Evolutionary conservation across 2,888 invertebrate genomes (phyloP).

Genomic region (Morpho deidamia): DNA sequence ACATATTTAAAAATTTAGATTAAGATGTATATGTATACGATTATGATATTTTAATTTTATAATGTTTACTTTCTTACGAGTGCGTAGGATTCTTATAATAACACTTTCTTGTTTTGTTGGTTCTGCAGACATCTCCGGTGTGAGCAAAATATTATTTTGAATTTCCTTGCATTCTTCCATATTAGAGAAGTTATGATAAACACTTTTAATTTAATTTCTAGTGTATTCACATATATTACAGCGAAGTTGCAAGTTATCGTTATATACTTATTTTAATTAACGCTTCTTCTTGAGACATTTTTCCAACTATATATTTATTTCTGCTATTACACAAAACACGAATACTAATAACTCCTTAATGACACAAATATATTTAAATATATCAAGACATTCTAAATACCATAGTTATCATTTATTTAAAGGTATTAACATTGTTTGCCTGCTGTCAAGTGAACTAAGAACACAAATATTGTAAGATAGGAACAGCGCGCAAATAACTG

Average conservation of each 20-base stretch:
- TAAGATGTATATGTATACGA: too few relatives aligned
- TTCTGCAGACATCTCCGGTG: not conserved
- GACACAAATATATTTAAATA: not conserved
- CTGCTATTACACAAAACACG: not conserved
- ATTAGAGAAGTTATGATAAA: too few relatives aligned
- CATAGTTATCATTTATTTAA: constrained; percentile 4
- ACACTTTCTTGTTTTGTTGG: not conserved
- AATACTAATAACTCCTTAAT: not conserved
- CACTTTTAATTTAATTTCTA: too few relatives aligned
- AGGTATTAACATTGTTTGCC: not conserved
- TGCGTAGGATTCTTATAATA: constrained; percentile 1
- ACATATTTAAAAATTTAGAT: too few relatives aligned
- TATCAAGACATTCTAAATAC: not conserved
- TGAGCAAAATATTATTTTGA: not conserved
- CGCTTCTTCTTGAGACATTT: not conserved
- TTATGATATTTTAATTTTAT: not conserved
- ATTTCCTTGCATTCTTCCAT: not conserved
- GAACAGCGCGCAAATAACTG: too few relatives aligned
- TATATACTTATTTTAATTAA: too few relatives aligned
- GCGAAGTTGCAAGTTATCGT: too few relatives aligned
- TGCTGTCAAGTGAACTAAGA: not conserved
- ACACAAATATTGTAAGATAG: not conserved
- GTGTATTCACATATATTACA: too few relatives aligned
- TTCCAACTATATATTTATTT: not conserved
- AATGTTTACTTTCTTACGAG: constrained; percentile 4